Percentiles rank a stretch among this genome's conserved stretches.
These are phyloP conservation scores for Zophobas atratus DNA, from an alignment of 1,140 invertebrate genomes.

Conservation along the genomic window DNA sequence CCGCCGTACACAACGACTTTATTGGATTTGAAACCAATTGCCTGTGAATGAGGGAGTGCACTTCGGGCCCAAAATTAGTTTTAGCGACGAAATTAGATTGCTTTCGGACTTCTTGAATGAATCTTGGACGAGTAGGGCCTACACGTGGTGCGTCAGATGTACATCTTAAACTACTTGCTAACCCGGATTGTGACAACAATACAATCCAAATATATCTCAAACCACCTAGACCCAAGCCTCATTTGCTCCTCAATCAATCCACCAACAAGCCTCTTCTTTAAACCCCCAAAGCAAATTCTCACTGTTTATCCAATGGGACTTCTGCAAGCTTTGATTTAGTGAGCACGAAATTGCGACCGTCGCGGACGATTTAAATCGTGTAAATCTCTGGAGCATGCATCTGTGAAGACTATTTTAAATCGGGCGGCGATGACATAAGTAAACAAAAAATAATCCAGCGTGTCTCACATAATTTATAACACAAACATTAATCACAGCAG, in stretches of 20 bases:
- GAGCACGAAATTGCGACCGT: background rate
- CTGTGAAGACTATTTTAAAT: constrained; percentile 36
- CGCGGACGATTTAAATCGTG: constrained; percentile 3
- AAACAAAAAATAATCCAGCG: constrained; percentile 12
- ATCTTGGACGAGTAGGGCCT: too few relatives aligned
- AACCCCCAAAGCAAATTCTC: too few relatives aligned
- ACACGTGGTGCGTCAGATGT: too few relatives aligned
- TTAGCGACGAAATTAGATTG: constrained; percentile 51
- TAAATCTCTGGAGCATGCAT: constrained; percentile 33
- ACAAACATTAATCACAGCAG: constrained; percentile 3
- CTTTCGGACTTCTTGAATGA: constrained; percentile 34
- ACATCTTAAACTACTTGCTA: too few relatives aligned
- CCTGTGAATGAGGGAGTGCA: constrained; percentile 55
- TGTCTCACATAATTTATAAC: constrained; percentile 13
- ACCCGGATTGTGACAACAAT: too few relatives aligned
- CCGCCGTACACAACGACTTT: constrained; percentile 50
- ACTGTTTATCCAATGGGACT: background rate
- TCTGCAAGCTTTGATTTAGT: constrained; percentile 4
- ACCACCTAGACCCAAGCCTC: too few relatives aligned
- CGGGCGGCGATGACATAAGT: constrained; percentile 29
- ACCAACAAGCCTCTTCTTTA: too few relatives aligned
- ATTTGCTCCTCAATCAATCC: too few relatives aligned
- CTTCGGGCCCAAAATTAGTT: constrained; percentile 54
- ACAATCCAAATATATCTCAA: too few relatives aligned
- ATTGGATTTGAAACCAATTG: constrained; percentile 57